Evolutionary conservation across 2,113 vertebrate genomes (phyloP), one percentile per base, ranked within the genome.

Genomic region (Rhinoderma darwinii): DNA sequence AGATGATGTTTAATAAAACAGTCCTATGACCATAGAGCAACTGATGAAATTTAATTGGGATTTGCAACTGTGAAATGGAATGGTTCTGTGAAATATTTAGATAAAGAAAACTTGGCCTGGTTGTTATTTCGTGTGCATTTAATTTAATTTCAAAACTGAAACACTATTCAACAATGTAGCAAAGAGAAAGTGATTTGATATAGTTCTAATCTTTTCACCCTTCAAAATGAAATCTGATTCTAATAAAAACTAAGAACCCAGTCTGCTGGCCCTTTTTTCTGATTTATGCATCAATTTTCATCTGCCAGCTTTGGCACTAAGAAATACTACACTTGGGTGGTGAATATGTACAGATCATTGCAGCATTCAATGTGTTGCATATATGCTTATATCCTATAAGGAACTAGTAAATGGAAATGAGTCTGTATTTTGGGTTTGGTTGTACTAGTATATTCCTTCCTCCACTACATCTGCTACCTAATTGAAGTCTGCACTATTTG

Each of bases 1-100:
- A 95, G 94, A 88, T 94, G 91, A 94, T 89, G 87, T 83, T 84
- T 89, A 89, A 88, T 88, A 41, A 75, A 77, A 44, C 83, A 85
- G 78, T 88, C 75, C 83, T 88, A 59, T 77, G 88, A 91, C 91
- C 89, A 88, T 83, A 86, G 61, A n/a, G 50, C 39, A 86, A 82
- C n/a, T n/a, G 82, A 68, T 76, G 86, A 78, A 88, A 80, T 10
- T 59, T 56, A 86, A 89, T 82, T 27, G 83, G 86, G 89, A 87
- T 88, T 75, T 88, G 88, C 32, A 89, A 88, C 72, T 87, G 18
- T 89, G 89, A 41, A 18, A 61, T 41, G 80, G 88, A 85, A 90
- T 91, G 88, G 43, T 84, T 88, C 88, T 51, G 17, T 9, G 72
- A 74, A 75, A 76, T 27, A 77, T 47, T 32, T 89, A 89, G 89